Conservation (phyloP, 2,797 vertebrate genomes). For the Coccyzus lansbergi region DNA sequence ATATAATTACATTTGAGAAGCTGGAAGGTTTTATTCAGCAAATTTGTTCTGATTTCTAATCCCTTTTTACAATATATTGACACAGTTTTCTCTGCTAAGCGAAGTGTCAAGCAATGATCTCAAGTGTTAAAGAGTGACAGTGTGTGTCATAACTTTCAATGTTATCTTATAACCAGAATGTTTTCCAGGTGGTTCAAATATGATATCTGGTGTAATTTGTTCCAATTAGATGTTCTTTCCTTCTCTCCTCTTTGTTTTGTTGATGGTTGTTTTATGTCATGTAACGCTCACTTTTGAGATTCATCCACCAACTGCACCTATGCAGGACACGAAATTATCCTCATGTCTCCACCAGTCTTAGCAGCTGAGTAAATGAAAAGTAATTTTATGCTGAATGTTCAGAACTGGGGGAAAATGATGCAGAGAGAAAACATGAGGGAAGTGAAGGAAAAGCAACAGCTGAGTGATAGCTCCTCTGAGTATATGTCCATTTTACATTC, state of each 20-base stretch:
- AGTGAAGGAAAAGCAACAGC: neutral
- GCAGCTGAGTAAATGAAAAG: neutral
- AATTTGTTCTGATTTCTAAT: neutral
- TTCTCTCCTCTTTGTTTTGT: neutral
- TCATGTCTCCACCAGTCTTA: neutral
- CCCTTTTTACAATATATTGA: neutral
- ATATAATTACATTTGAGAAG: neutral
- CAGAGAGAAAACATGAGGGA: neutral
- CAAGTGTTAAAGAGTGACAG: neutral
- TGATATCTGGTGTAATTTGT: neutral
- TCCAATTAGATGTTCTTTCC: neutral
- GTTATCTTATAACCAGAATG: neutral
- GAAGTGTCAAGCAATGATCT: neutral
- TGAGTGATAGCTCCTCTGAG: neutral
- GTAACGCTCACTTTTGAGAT: neutral
- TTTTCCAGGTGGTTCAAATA: neutral
- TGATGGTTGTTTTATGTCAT: neutral
- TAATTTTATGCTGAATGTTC: neutral
- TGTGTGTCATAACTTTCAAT: neutral
- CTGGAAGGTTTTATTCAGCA: neutral
- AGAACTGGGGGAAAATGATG: neutral
- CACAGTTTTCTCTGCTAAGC: neutral
- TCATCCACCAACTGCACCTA: neutral
- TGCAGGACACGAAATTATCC: neutral
- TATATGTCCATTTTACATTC: constrained; percentile 25